These are phyloP conservation scores for Pseudachorutes palmiensis DNA, from an alignment of 1,140 invertebrate species.

Conservation along the genomic window DNA sequence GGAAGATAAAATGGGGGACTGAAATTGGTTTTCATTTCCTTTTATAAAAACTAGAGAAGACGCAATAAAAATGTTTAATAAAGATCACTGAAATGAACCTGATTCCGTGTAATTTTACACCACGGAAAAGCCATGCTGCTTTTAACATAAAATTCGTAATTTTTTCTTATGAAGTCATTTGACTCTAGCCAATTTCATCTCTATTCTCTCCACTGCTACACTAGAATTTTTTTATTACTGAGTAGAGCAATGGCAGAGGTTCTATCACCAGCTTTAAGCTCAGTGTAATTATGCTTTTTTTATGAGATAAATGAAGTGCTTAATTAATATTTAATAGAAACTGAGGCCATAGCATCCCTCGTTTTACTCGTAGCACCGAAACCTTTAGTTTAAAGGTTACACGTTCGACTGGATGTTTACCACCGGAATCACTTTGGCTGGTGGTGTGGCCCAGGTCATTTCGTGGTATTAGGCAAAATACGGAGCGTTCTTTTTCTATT, in stretches of 20 bases:
- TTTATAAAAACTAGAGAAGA: not conserved
- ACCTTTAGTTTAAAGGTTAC: not conserved
- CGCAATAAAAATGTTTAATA: slow-evolving; percentile 5
- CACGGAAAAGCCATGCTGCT: too few species aligned
- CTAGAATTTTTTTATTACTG: too few species aligned
- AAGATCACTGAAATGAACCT: not conserved
- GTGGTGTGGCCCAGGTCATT: slow-evolving; percentile 1
- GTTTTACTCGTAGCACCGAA: not conserved
- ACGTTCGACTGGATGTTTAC: not conserved
- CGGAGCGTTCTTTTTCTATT: not conserved
- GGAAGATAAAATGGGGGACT: not conserved
- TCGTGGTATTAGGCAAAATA: not conserved
- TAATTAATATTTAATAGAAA: slow-evolving; percentile 13
- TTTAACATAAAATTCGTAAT: too few species aligned
- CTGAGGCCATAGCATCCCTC: not conserved
- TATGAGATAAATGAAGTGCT: slow-evolving; percentile 13
- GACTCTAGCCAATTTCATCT: not conserved
- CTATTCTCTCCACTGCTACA: not conserved
- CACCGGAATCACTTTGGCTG: not conserved
- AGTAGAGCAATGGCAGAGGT: too few species aligned
- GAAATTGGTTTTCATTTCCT: slow-evolving; percentile 7
- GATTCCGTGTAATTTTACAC: too few species aligned
- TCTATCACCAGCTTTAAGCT: not conserved
- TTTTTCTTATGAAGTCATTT: too few species aligned
- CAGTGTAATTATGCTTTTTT: not conserved